A percentile compares a stretch with the other conserved stretches of the same genome.
phyloP scores from a whole-genome alignment of 2,113 vertebrate genomes.

The Cnemophilus loriae region DNA sequence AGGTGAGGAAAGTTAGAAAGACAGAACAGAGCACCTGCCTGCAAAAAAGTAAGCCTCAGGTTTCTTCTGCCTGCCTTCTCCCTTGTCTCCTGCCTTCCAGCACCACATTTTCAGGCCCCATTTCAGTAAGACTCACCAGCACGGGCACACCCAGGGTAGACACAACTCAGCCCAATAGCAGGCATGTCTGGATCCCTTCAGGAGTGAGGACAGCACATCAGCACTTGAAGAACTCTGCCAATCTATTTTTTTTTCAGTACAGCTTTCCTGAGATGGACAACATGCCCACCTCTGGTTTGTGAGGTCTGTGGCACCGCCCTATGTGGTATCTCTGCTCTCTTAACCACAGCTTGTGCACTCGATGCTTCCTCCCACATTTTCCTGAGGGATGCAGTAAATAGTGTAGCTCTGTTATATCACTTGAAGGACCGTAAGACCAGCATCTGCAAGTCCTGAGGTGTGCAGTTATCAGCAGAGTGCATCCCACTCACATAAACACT shows the following conservation, averaged over 20 bases:
- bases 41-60: background rate
- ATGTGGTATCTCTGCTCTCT: background rate
- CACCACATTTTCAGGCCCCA: accelerated
- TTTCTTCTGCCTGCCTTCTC: background rate
- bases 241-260: background rate
- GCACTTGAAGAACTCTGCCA: background rate
- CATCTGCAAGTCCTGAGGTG: background rate
- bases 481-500: too few species aligned
- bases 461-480: background rate
- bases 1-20: background rate
- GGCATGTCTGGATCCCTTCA: accelerated
- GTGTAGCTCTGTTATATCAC: background rate
- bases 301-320: accelerated
- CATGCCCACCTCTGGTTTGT: background rate
- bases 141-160: background rate
- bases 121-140: background rate
- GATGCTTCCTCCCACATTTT: background rate
- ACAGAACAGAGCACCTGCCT: background rate
- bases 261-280: background rate
- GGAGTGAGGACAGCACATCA: accelerated
- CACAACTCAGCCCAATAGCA: background rate
- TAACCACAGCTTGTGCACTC: background rate
- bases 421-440: background rate
- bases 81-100: background rate
- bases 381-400: background rate